These are phyloP conservation scores for Melospiza georgiana DNA, from an alignment of 2,113 vertebrate genomes.

Conservation along the genomic window DNA sequence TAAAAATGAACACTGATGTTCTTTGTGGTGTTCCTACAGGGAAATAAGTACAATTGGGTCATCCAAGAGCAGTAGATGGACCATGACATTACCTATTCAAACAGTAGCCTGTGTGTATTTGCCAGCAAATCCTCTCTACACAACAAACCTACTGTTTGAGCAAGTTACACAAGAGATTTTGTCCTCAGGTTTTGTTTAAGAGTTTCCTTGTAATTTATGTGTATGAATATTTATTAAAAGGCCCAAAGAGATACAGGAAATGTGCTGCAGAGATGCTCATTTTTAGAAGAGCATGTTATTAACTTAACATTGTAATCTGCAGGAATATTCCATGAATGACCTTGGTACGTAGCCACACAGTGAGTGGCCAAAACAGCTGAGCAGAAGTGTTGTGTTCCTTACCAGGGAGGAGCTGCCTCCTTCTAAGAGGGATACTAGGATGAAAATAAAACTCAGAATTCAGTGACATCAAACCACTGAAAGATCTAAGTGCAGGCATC, in stretches of 20 bases:
- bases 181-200: background rate
- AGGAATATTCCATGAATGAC: background rate
- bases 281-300: background rate
- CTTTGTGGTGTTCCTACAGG: slow-evolving; percentile 40
- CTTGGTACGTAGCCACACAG: background rate
- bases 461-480: background rate
- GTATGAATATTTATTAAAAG: background rate
- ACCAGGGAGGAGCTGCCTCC: background rate
- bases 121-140: slow-evolving; percentile 45
- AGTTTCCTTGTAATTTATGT: background rate
- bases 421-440: background rate
- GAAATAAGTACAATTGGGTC: slow-evolving; percentile 51
- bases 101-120: slow-evolving; percentile 42
- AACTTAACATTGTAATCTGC: background rate
- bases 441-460: background rate
- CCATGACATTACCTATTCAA: slow-evolving; percentile 71
- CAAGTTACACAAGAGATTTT: slow-evolving; percentile 52
- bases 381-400: background rate
- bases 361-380: background rate
- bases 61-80: slow-evolving; percentile 62
- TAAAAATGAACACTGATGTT: slow-evolving; percentile 29
- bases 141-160: slow-evolving; percentile 48
- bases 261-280: background rate
- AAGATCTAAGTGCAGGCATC: background rate
- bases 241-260: background rate